These are phyloP conservation scores for Plectrocnemia conspersa DNA, from an alignment of 1,140 invertebrate species.

Conservation along the genomic window DNA sequence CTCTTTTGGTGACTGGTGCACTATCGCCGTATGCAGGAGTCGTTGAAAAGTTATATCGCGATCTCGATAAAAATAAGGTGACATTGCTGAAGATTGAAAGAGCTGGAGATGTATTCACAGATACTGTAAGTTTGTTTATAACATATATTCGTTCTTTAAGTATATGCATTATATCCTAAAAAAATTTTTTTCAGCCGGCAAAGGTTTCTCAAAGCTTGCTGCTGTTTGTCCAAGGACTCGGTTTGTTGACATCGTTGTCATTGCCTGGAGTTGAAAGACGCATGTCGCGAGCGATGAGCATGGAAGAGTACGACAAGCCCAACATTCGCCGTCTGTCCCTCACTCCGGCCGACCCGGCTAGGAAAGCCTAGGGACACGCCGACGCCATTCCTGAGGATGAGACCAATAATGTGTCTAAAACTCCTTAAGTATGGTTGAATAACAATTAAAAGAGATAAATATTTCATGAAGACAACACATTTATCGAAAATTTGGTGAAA, in stretches of 20 bases:
- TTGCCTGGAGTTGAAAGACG: slow-evolving; percentile 65
- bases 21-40: slow-evolving; percentile 74
- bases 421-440: slow-evolving; percentile 16
- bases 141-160: background rate
- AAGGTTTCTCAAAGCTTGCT: slow-evolving; percentile 76
- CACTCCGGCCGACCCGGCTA: slow-evolving; percentile 44
- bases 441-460: no score
- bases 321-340: slow-evolving; percentile 71
- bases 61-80: slow-evolving; percentile 74
- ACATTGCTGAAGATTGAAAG: slow-evolving; percentile 78
- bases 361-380: slow-evolving; percentile 41
- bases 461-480: no score
- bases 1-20: slow-evolving; percentile 75
- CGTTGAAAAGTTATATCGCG: slow-evolving; percentile 70
- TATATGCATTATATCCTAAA: slow-evolving; percentile 9
- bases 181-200: slow-evolving; percentile 62
- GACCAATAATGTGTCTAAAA: slow-evolving; percentile 9
- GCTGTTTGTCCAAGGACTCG: slow-evolving; percentile 77
- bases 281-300: slow-evolving; percentile 65
- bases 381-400: slow-evolving; percentile 36
- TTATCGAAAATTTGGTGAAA: no score
- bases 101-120: slow-evolving; percentile 73
- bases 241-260: slow-evolving; percentile 67
- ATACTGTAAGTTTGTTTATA: slow-evolving; percentile 57
- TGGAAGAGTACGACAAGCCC: slow-evolving; percentile 80